phyloP scores from a whole-genome alignment of 1,140 invertebrate genomes.

The Nasonia giraulti region DNA sequence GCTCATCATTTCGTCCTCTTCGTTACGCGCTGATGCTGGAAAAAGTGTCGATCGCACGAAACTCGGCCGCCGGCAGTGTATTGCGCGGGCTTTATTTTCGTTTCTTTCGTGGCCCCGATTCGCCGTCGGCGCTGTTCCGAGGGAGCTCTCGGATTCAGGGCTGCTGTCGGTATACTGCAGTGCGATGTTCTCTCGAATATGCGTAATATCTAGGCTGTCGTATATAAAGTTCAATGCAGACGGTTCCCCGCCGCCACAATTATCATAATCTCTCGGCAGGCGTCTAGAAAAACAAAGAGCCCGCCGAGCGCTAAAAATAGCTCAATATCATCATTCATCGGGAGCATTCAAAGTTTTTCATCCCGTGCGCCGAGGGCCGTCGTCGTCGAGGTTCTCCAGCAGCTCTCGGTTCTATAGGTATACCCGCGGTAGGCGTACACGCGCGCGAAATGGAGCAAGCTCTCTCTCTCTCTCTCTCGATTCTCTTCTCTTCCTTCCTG shows the following conservation, averaged over 20 bases:
- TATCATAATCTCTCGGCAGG: no score
- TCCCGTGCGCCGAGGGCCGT: background rate
- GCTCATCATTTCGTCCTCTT: background rate
- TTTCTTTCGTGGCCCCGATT: no score
- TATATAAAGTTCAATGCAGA: no score
- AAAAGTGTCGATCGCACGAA: constrained; percentile 23
- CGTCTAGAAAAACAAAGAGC: background rate
- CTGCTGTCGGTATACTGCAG: no score
- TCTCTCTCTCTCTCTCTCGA: background rate
- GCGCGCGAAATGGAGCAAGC: background rate
- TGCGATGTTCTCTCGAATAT: no score
- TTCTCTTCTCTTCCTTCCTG: background rate
- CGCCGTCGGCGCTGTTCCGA: no score
- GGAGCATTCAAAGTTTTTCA: background rate
- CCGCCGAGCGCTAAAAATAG: background rate
- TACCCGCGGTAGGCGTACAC: background rate
- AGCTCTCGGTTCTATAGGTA: background rate
- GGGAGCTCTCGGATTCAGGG: no score
- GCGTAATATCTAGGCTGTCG: no score
- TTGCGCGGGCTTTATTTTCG: no score
- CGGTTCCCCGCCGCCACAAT: no score
- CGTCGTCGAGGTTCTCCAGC: background rate
- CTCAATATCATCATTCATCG: constrained; percentile 1
- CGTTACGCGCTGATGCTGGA: no score
- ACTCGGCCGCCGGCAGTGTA: no score